Base-by-base conservation (phyloP, 2,113 vertebrate species). In the Triplophysa tibetana region DNA sequence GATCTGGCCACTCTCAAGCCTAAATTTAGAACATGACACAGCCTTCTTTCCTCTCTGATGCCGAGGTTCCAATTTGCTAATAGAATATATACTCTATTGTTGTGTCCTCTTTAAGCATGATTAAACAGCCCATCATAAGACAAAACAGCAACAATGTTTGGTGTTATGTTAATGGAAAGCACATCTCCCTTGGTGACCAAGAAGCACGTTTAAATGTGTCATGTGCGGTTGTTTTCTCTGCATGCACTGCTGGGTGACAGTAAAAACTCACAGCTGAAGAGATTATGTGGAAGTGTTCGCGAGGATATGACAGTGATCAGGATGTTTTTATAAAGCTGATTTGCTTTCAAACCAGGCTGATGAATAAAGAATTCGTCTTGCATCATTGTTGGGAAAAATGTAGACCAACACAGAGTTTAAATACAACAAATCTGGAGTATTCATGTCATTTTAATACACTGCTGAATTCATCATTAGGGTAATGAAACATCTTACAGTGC, bases 21-120 rank as follows among this genome's bases (percentile, higher is more conserved):
- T 91, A 89, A 88, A 89, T 91, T 88, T 90, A 90, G 88, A 85
- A 14, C 84, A 76, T 52, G 84, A 89, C 83, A 87, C 77, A 66
- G 77, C 61, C 78, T 23, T 70, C 79, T 67, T 78, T 62, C 66
- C 62, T 54, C 75, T 68, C 29, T 23, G 23, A 12, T 19, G 50
- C 45, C 45, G 29, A 58, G 45, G 56, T 75, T 54, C 70, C 50
- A 45, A 58, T 14, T 23, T 17, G 45, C 73, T 70, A 86, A 90
- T 84, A 80, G 1, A 78, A 89, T 89, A 65, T 58, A 14, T 9
- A 13, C 70, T 6, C 1, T 81, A 54, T 70, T 29, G 33, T 38
- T 72, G 33, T 50, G 29, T 83, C 19, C 70, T 69, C 50, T 52
- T 73, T 29, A 48, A 63, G 29, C 58, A 48, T 72, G 33, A 73